Conservation (phyloP, 1,140 invertebrate species). For the Trinorchestia longiramus region DNA sequence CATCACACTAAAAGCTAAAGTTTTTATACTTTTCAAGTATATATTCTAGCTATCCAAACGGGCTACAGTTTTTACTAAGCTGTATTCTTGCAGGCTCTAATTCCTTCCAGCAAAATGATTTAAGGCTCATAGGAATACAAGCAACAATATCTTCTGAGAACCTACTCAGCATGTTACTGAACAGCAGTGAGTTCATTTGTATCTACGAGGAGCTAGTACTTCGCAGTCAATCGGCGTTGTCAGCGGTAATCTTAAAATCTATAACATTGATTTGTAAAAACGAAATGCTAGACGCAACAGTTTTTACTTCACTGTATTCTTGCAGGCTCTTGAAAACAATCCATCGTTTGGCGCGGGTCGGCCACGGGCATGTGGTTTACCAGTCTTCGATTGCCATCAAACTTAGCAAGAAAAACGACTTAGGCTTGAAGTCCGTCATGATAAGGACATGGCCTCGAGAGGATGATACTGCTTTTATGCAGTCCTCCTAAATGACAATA, state of each 20-base stretch:
- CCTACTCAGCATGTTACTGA: neutral
- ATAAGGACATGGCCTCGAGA: neutral
- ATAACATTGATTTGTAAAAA: neutral
- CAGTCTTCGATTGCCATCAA: slow-evolving; percentile 37
- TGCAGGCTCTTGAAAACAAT: neutral
- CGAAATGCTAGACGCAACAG: neutral
- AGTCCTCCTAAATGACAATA: slow-evolving; percentile 35
- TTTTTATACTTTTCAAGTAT: neutral
- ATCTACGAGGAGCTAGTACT: neutral
- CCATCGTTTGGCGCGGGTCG: neutral
- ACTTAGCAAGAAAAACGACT: slow-evolving; percentile 49
- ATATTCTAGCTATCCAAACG: neutral
- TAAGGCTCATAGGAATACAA: neutral
- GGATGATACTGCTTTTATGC: slow-evolving; percentile 40
- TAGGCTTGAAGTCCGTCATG: slow-evolving; percentile 48
- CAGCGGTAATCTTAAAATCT: neutral
- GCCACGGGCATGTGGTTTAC: slow-evolving; percentile 39
- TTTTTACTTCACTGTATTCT: neutral
- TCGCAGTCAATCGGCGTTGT: neutral
- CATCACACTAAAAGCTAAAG: neutral
- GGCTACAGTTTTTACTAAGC: no score
- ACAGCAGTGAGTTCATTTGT: neutral
- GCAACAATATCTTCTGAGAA: neutral
- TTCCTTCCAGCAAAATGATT: neutral
- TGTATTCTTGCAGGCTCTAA: no score